phyloP scores from a whole-genome alignment of 2,113 vertebrate genomes.

The Heloderma charlesbogerti region DNA sequence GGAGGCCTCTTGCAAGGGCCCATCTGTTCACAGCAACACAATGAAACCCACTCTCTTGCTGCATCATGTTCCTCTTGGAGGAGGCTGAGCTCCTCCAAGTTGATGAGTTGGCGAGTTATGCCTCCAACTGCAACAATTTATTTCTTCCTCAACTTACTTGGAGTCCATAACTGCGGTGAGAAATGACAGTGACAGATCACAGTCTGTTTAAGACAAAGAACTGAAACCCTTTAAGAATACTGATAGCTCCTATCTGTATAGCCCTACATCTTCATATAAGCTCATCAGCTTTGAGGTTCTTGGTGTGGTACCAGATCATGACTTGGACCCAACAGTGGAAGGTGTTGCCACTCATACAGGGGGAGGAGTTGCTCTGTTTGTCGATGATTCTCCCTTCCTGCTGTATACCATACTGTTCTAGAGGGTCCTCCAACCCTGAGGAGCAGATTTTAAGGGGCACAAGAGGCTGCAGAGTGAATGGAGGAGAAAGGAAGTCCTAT shows the following conservation, averaged over 20 bases:
- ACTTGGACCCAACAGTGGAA: neutral
- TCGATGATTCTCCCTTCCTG: too few relatives aligned
- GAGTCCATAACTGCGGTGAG: neutral
- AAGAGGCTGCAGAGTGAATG: too few relatives aligned
- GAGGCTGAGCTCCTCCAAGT: neutral
- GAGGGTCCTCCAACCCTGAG: too few relatives aligned
- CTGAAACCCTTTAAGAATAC: neutral
- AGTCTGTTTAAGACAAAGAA: neutral
- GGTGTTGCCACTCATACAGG: too few relatives aligned
- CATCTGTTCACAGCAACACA: neutral
- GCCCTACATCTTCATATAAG: neutral
- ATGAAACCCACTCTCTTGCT: too few relatives aligned
- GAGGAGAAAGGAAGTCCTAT: too few relatives aligned
- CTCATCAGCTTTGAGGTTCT: neutral
- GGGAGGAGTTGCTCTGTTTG: too few relatives aligned
- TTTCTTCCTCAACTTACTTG: neutral
- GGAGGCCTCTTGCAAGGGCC: neutral
- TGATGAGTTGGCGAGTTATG: neutral
- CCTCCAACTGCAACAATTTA: neutral
- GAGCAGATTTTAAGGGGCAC: too few relatives aligned
- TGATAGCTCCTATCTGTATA: neutral
- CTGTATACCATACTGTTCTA: too few relatives aligned
- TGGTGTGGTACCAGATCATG: neutral
- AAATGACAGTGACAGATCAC: neutral
- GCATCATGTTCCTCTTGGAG: neutral